Evolutionary conservation across 2,888 invertebrate species (phyloP), one percentile per base, ranked within the genome.

Genomic region (Neoscelio sp.): DNA sequence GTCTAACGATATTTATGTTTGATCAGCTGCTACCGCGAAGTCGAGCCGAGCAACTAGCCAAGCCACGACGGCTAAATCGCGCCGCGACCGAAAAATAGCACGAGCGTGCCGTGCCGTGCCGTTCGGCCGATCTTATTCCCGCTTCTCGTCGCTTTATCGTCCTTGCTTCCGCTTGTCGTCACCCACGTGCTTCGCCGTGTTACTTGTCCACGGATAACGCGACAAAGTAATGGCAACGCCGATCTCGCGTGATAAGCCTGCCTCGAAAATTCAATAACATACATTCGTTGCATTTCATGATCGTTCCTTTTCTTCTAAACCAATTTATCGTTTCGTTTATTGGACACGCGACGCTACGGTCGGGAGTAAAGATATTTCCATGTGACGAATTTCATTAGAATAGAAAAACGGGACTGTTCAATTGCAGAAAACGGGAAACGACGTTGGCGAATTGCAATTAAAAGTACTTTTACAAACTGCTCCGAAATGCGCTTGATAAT

Each of bases 1-100:
- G 74, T 80, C 84, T 82, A 82, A 82, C 83, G 82, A 84, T 85
- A 86, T 86, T 86, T 87, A 86, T 88, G 84, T 88, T 87, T 87
- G 85, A 88, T 87, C 88, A 87, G 86, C 85, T 86, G 87, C 83
- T 83, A 81, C 81, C 79, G 75, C 64, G 46, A 70, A 67, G 76
- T 77, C 62, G 71, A 50, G 56, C 33, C 23, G 58, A 74, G 67
- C 26, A 46, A 54, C 62, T 33, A 40, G 46, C 62, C 46, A 42
- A 40, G 60, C 48, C 58, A 12, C 78, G 40, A n/a, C 15, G 48
- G 38, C 42, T 64, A 62, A 74, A 58, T 35, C 64, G 74, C 54
- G 60, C 15, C 15, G n/a, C 38, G 12, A 44, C 42, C 75, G 68
- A 64, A 73, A 71, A 80, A 74, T 70, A 78, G 64, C 74, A 56